Conservation (phyloP, 2,797 vertebrate genomes). For the Lacerta agilis region DNA sequence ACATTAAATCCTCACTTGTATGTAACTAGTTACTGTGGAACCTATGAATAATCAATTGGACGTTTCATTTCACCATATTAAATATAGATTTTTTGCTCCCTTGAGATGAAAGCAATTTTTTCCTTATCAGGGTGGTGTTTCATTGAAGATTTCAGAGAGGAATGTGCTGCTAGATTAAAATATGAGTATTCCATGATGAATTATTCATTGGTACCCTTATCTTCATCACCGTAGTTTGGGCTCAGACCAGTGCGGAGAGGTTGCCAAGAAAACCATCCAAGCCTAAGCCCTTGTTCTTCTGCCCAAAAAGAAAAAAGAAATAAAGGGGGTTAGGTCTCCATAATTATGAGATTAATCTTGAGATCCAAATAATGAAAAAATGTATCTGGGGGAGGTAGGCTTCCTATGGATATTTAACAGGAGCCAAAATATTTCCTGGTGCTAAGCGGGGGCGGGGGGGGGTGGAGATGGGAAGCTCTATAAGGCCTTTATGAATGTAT, state of each 20-base stretch:
- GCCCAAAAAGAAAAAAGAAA: background rate
- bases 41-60: slow-evolving; percentile 27
- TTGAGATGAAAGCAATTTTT: slow-evolving; percentile 27
- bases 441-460: background rate
- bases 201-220: slow-evolving; percentile 12
- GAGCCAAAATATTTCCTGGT: background rate
- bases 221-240: background rate
- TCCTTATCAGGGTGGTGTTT: slow-evolving; percentile 16
- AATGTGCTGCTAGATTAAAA: slow-evolving; percentile 22
- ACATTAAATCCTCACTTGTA: slow-evolving; percentile 25
- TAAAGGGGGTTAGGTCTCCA: background rate
- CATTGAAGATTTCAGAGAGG: slow-evolving; percentile 1
- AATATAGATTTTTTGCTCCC: background rate
- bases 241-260: background rate
- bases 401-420: background rate
- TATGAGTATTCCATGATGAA: background rate
- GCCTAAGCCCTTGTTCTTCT: background rate
- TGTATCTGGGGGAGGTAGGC: background rate
- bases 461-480: background rate
- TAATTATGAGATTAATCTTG: background rate
- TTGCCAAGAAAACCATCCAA: background rate
- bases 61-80: slow-evolving; percentile 34
- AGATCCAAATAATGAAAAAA: background rate
- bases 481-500: background rate
- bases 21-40: background rate